Evolutionary conservation across 1,140 invertebrate species (phyloP), one percentile per base, ranked within the genome.

Genomic region (Bradynema listronoti): DNA sequence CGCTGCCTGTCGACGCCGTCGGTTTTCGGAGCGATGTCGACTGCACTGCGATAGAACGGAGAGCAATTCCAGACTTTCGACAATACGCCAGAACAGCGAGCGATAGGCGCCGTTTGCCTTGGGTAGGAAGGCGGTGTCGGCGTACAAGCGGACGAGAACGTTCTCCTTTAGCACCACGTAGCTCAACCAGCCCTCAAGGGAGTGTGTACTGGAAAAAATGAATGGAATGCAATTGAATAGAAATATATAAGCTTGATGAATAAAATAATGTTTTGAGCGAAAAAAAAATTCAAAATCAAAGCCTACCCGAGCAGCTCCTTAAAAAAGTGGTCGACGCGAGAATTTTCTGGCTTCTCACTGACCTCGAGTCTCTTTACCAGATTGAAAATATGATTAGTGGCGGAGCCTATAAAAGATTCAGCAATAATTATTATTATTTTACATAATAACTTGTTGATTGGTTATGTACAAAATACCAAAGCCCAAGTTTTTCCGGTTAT

Each of bases 81-180:
- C 56, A 14, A 77, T 57, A 19, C 74, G 61, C 64, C 68, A 73
- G 34, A 78, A 68, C 9, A 77, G 52, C 14, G 61, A 63, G 25
- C 74, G 53, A 59, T 77, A 77, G 34, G 76, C 73, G 16, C 63
- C 60, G 32, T 69, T 54, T 2, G 75, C 73, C 2, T 67, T 49
- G 1, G 73, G 34, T 16, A 78, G 51, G 59, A 77, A 77, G 6
- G 74, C 68, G 7, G 53, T 41, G 7, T 72, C 69, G 7, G 30
- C 32, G 46, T 77, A 77, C 19, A 77, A 43, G 22, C 55, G 41
- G 24, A 34, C 42, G 16, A 77, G 52, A 9, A 69, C 61, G 14
- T 71, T 68, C 49, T 77, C 74, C 56, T 77, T 77, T 19, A 77
- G 52, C n/a, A 77, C 75, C 24, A 71, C 70, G 51, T 77, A 77